phyloP scores from a whole-genome alignment of 2,888 invertebrate genomes.

The Mythimna impura region DNA sequence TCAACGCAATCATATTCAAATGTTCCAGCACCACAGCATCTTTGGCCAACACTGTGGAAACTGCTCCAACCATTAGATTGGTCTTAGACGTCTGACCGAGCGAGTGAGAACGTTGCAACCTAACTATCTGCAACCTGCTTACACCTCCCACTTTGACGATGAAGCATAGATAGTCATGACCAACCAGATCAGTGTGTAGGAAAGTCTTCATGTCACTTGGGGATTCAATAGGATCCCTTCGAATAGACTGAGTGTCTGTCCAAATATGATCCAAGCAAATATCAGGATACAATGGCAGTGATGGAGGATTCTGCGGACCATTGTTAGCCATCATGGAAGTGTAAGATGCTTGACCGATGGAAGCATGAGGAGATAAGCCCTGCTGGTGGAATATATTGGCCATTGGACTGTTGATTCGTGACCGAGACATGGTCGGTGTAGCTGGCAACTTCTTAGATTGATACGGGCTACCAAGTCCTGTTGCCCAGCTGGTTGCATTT shows the following conservation, averaged over 20 bases:
- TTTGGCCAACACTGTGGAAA: slow-evolving; percentile 93
- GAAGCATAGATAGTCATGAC: slow-evolving; percentile 96
- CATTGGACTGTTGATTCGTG: slow-evolving; percentile 85
- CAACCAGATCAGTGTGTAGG: slow-evolving; percentile 95
- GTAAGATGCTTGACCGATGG: slow-evolving; percentile 86
- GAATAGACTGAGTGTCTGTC: slow-evolving; percentile 92
- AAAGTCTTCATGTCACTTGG: slow-evolving; percentile 92
- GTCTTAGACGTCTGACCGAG: slow-evolving; percentile 86
- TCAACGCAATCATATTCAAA: slow-evolving; percentile 95
- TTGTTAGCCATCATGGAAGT: slow-evolving; percentile 87
- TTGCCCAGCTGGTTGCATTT: slow-evolving; percentile 81
- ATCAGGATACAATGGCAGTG: slow-evolving; percentile 94
- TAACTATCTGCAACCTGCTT: slow-evolving; percentile 92
- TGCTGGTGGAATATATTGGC: slow-evolving; percentile 86
- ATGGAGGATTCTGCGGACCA: slow-evolving; percentile 86
- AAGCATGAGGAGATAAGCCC: slow-evolving; percentile 86
- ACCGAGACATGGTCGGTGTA: slow-evolving; percentile 78
- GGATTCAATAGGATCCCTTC: slow-evolving; percentile 81
- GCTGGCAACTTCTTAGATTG: slow-evolving; percentile 78
- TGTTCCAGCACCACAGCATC: slow-evolving; percentile 95
- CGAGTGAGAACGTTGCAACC: slow-evolving; percentile 92
- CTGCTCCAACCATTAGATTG: slow-evolving; percentile 94
- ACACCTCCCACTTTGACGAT: slow-evolving; percentile 86
- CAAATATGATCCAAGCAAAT: slow-evolving; percentile 97
- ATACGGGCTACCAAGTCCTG: slow-evolving; percentile 82